Evolutionary conservation across 2,797 vertebrate species (phyloP).

Genomic region (Gambusia yucatana): DNA sequence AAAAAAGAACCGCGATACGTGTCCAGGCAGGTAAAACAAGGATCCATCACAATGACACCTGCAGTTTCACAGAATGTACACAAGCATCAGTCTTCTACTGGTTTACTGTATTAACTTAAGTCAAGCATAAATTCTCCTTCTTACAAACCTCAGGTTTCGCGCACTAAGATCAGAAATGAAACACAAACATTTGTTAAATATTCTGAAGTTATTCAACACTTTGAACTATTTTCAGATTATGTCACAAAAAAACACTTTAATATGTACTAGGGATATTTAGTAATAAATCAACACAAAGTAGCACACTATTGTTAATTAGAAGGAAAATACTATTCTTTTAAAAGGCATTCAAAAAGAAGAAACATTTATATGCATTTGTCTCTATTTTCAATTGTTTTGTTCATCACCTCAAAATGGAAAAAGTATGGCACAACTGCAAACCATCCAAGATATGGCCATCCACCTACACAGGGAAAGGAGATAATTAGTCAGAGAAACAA

Average conservation of each 20-base stretch:
- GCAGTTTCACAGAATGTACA: slow-evolving; percentile 34
- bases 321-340: background rate
- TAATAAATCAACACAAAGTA: background rate
- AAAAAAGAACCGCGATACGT: slow-evolving; percentile 41
- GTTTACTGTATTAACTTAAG: background rate
- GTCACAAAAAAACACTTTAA: background rate
- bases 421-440: background rate
- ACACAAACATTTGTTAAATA: background rate
- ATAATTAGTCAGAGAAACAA: background rate
- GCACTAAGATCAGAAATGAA: background rate
- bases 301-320: background rate
- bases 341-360: background rate
- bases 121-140: background rate
- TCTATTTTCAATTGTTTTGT: background rate
- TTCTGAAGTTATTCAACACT: background rate
- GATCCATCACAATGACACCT: slow-evolving; percentile 51
- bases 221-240: background rate
- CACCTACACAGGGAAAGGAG: background rate
- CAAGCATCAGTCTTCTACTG: slow-evolving; percentile 32
- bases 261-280: background rate
- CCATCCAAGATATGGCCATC: background rate
- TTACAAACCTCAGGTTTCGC: background rate
- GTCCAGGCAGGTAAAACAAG: slow-evolving; percentile 59
- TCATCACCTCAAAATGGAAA: background rate
- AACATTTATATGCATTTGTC: background rate